These are phyloP conservation scores for Acipenser ruthenus DNA, from an alignment of 2,797 vertebrate genomes.

Conservation along the genomic window DNA sequence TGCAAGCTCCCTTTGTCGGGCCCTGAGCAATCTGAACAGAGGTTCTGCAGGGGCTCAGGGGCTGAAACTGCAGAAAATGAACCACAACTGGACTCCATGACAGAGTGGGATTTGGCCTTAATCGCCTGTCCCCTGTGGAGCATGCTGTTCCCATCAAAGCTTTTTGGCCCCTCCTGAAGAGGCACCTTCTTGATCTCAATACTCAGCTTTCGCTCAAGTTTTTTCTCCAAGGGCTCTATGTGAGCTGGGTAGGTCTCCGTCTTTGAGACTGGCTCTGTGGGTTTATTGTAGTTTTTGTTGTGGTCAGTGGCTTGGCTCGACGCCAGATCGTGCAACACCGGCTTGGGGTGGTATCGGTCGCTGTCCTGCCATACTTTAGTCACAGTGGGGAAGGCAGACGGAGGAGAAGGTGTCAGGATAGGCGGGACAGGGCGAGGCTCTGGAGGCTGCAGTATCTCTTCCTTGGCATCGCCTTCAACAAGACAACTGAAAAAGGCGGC, in stretches of 20 bases:
- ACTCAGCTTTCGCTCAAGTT: constrained; percentile 82
- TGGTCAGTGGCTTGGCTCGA: constrained; percentile 71
- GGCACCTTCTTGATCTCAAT: constrained; percentile 95
- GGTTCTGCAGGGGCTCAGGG: constrained; percentile 50
- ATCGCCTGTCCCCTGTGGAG: constrained; percentile 79
- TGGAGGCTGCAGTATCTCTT: constrained; percentile 94
- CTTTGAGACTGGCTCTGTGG: constrained; percentile 51
- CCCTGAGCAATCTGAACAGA: constrained; percentile 44
- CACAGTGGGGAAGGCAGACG: constrained; percentile 89
- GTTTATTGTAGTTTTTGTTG: constrained; percentile 83
- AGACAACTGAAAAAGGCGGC: constrained; percentile 63
- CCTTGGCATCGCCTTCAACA: constrained; percentile 85
- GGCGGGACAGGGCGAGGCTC: constrained; percentile 92
- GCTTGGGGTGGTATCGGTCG: constrained; percentile 96
- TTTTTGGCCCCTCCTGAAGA: constrained; percentile 83
- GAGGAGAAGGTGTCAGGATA: constrained; percentile 90
- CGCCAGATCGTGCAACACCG: constrained; percentile 79
- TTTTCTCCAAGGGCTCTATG: constrained; percentile 57
- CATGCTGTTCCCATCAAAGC: constrained; percentile 73
- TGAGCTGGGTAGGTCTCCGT: constrained; percentile 34
- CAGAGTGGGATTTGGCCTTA: constrained; percentile 66
- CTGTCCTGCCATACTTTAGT: constrained; percentile 91
- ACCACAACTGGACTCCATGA: constrained; percentile 52
- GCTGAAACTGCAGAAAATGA: constrained; percentile 67
- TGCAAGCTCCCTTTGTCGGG: constrained; percentile 30